A percentile compares a stretch with the other conserved stretches of the same genome.
Conservation (phyloP, 2,797 vertebrate genomes). For the Esox lucius region DNA sequence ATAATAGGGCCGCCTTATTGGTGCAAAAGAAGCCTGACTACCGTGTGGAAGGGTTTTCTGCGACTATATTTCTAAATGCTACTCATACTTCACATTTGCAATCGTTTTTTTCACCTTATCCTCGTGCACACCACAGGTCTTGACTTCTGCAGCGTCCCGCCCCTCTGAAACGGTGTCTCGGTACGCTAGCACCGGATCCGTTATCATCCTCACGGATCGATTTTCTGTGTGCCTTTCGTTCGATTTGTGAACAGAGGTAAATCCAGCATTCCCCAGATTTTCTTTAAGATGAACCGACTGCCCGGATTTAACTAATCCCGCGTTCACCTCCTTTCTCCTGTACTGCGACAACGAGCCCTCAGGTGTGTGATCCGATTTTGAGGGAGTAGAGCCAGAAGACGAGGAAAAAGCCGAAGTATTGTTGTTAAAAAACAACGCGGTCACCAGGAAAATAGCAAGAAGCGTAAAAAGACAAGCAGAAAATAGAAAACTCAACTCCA, state of each 20-base stretch:
- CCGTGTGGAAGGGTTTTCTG: background rate
- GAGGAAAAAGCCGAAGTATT: constrained; percentile 11
- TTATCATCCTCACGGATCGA: background rate
- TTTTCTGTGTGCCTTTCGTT: background rate
- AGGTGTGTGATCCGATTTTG: constrained; percentile 2
- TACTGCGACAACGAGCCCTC: constrained; percentile 31
- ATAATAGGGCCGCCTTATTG: background rate
- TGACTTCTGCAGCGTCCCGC: background rate
- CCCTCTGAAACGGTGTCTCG: background rate
- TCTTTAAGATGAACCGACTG: constrained; percentile 10
- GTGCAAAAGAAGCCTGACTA: background rate
- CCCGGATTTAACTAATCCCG: constrained; percentile 4
- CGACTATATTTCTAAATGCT: background rate
- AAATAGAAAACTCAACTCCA: constrained; percentile 75
- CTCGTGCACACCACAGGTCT: background rate
- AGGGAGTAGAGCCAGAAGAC: constrained; percentile 32
- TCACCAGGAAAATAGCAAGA: constrained; percentile 80
- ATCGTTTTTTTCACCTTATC: background rate
- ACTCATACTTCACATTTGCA: background rate
- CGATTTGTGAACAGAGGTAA: background rate
- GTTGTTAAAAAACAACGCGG: constrained; percentile 69
- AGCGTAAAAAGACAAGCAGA: constrained; percentile 78
- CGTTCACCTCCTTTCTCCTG: background rate
- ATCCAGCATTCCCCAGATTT: background rate
- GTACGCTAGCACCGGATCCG: background rate